A percentile compares a stretch with the other conserved stretches of the same genome.
These are phyloP conservation scores for Serranochromis macrocephalus DNA, from an alignment of 2,113 vertebrate species.

Conservation along the genomic window DNA sequence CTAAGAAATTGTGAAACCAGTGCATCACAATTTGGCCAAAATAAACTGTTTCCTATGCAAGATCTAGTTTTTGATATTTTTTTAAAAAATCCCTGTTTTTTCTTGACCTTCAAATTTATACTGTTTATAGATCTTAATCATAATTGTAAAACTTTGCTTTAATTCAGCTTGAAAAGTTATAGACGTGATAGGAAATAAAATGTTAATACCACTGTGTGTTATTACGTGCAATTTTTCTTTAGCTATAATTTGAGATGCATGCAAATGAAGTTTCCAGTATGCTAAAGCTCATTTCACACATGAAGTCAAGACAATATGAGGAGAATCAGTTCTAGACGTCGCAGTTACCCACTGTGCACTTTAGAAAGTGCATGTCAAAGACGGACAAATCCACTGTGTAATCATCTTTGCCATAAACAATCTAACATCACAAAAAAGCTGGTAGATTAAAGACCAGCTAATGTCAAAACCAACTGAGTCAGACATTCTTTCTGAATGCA, in stretches of 20 bases:
- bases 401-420: not conserved
- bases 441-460: not conserved
- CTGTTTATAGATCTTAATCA: not conserved
- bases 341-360: not conserved
- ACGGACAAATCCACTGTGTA: not conserved
- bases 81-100: fast-evolving
- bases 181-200: not conserved
- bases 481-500: not conserved
- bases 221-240: not conserved
- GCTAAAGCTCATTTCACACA: not conserved
- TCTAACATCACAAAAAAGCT: not conserved
- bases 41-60: not conserved
- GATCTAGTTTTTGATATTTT: not conserved
- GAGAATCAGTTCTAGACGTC: not conserved
- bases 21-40: not conserved
- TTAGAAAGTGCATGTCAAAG: not conserved
- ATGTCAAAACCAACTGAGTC: not conserved
- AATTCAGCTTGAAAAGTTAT: not conserved
- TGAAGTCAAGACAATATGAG: not conserved
- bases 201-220: not conserved
- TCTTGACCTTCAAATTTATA: not conserved
- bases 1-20: not conserved
- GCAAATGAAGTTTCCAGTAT: not conserved
- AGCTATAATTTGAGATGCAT: not conserved
- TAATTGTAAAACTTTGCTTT: not conserved